These are phyloP conservation scores for Astreopora myriophthalma DNA, from an alignment of 64 coral and sea anemone species.

Conservation along the genomic window DNA sequence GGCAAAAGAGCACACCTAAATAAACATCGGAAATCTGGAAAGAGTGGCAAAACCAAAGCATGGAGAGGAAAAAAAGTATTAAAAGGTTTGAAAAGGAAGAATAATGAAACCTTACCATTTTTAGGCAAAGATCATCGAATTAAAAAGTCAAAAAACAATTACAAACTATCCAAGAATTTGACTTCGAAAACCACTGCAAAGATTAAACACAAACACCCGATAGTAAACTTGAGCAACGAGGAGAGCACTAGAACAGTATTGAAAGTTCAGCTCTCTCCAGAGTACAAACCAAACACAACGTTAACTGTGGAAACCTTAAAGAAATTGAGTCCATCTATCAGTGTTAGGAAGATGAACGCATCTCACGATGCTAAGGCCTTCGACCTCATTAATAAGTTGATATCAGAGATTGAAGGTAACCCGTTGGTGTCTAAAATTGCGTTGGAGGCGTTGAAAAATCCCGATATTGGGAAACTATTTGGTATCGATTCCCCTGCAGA, in stretches of 20 bases:
- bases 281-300: background rate
- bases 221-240: background rate
- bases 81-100: background rate
- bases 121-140: background rate
- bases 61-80: background rate
- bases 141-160: background rate
- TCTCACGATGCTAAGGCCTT: background rate
- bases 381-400: background rate
- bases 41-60: background rate
- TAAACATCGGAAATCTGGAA: background rate
- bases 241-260: background rate
- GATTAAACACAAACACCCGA: background rate
- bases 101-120: background rate
- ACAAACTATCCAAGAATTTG: background rate
- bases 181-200: background rate
- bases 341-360: background rate
- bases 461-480: conserved; percentile 24
- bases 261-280: background rate
- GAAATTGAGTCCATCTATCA: background rate
- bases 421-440: conserved; percentile 50
- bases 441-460: conserved; percentile 38
- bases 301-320: background rate
- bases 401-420: conserved; percentile 22
- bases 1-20: background rate
- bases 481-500: conserved; percentile 14